These are phyloP conservation scores for Myotis davidii DNA, from an alignment of 2,113 vertebrate species.

Conservation along the genomic window DNA sequence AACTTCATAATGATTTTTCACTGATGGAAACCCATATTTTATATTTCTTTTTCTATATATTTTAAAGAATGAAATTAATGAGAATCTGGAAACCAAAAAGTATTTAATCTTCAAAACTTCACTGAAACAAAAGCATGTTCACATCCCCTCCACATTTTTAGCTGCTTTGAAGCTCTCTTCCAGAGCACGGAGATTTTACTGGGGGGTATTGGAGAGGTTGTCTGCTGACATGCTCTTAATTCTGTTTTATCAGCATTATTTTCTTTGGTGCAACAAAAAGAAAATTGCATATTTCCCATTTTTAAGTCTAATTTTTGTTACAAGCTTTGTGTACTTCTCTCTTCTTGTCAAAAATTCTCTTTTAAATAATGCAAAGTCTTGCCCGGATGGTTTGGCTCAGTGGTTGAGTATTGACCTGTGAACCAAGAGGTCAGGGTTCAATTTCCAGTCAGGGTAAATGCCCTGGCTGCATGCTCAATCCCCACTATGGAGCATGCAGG, in stretches of 20 bases:
- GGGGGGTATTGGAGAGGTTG: background rate
- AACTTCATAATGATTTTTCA: background rate
- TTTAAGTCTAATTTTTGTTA: background rate
- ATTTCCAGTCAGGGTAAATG: background rate
- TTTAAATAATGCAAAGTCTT: background rate
- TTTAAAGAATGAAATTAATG: background rate
- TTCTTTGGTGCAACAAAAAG: slow-evolving; percentile 18
- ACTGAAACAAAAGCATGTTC: background rate
- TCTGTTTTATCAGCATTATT: background rate
- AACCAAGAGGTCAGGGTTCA: background rate
- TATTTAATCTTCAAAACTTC: slow-evolving; percentile 19
- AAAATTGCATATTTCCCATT: background rate
- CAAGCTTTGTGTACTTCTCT: background rate
- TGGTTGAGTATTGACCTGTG: background rate
- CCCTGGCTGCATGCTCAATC: background rate
- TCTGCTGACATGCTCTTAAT: background rate
- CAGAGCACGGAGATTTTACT: background rate
- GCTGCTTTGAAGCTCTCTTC: background rate
- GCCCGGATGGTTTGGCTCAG: background rate
- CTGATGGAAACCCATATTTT: background rate
- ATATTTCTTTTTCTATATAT: background rate
- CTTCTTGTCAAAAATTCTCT: background rate
- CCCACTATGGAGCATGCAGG: background rate
- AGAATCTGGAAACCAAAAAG: background rate
- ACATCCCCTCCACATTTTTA: background rate